Conservation (phyloP, 1,140 invertebrate species). For the Zaprionus gabonicus region DNA sequence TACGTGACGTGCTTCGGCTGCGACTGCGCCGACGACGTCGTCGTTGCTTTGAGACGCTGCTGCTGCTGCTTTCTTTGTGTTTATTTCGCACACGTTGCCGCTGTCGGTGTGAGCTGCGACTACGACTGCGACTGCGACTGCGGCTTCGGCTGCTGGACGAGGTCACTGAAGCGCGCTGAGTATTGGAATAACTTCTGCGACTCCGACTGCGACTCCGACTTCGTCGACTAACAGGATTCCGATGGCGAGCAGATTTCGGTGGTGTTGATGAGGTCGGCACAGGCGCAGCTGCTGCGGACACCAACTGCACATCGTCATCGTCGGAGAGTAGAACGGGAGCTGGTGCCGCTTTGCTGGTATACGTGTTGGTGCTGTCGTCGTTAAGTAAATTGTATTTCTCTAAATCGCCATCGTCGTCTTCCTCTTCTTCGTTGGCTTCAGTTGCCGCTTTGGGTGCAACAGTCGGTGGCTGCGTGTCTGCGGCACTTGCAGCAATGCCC, state of each 20-base stretch:
- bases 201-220: slow-evolving; percentile 48
- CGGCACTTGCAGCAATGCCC: background rate
- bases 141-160: slow-evolving; percentile 35
- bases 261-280: background rate
- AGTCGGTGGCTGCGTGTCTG: background rate
- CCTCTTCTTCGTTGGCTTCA: slow-evolving; percentile 54
- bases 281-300: slow-evolving; percentile 36
- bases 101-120: slow-evolving; percentile 36
- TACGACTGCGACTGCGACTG: slow-evolving; percentile 39
- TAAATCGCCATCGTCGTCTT: slow-evolving; percentile 58
- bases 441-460: background rate
- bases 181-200: slow-evolving; percentile 15
- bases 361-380: slow-evolving; percentile 73
- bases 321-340: slow-evolving; percentile 68
- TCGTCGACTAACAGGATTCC: slow-evolving; percentile 29
- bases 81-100: slow-evolving; percentile 26
- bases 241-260: slow-evolving; percentile 20
- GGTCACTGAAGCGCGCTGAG: slow-evolving; percentile 20
- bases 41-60: slow-evolving; percentile 13
- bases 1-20: slow-evolving; percentile 24
- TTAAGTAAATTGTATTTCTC: slow-evolving; percentile 75
- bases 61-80: slow-evolving; percentile 26
- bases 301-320: slow-evolving; percentile 76
- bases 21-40: slow-evolving; percentile 28
- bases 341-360: slow-evolving; percentile 50